Conservation (phyloP, 2,888 invertebrate genomes). For the Melinopterus prodromus region DNA sequence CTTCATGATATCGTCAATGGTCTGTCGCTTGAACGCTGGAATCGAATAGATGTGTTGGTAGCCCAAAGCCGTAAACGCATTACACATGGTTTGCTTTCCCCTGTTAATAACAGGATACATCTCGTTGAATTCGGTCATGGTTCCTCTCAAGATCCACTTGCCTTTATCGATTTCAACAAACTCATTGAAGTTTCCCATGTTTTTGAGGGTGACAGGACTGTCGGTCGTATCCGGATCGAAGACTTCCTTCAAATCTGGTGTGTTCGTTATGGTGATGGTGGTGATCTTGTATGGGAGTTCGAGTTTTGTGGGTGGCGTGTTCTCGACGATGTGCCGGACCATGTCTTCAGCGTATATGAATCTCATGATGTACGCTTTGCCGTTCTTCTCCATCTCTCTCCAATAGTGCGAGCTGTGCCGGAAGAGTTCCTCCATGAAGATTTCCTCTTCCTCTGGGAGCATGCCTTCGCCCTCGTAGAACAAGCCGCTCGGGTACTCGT, state of each 20-base stretch:
- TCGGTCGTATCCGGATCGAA: constrained; percentile 44
- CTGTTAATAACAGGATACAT: constrained; percentile 54
- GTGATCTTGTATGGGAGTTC: constrained; percentile 48
- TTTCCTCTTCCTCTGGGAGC: constrained; percentile 26
- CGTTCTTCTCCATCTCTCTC: constrained; percentile 50
- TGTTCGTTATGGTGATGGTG: constrained; percentile 49
- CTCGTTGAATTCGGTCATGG: constrained; percentile 48
- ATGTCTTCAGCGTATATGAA: constrained; percentile 53
- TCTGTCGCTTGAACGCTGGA: constrained; percentile 64
- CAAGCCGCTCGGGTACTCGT: constrained; percentile 17
- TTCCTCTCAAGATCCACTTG: constrained; percentile 57
- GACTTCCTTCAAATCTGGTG: constrained; percentile 48
- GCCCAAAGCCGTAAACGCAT: constrained; percentile 67
- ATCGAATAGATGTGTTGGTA: constrained; percentile 67
- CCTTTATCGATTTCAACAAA: constrained; percentile 57
- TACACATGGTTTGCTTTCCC: constrained; percentile 65
- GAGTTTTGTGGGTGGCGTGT: constrained; percentile 52
- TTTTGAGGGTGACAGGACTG: constrained; percentile 27
- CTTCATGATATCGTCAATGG: constrained; percentile 68
- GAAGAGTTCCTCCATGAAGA: constrained; percentile 15
- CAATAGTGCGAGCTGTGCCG: constrained; percentile 47
- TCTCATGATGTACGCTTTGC: constrained; percentile 53
- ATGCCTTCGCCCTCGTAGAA: constrained; percentile 16
- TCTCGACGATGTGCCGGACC: constrained; percentile 52
- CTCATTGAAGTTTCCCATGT: constrained; percentile 55